These are phyloP conservation scores for Nasonia giraulti DNA, from an alignment of 1,140 invertebrate species.

Conservation along the genomic window DNA sequence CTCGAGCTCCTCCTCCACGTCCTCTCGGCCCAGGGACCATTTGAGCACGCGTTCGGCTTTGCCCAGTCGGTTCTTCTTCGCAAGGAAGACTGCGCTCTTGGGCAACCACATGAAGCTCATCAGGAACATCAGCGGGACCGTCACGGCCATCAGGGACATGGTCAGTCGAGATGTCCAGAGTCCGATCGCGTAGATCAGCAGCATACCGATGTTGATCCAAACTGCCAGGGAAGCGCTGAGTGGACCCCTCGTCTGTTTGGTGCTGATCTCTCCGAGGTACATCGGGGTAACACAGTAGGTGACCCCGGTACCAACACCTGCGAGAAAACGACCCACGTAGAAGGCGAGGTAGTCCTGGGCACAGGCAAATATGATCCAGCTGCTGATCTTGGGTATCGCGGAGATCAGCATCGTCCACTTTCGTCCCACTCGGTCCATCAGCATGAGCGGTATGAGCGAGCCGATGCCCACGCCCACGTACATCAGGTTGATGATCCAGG, in stretches of 20 bases:
- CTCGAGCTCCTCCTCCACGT: constrained; percentile 75
- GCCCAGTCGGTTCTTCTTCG: constrained; percentile 67
- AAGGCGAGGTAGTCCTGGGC: constrained; percentile 60
- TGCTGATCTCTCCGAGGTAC: constrained; percentile 79
- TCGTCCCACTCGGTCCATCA: constrained; percentile 77
- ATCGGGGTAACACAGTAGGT: constrained; percentile 75
- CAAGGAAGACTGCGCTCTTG: constrained; percentile 72
- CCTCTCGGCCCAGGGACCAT: constrained; percentile 79
- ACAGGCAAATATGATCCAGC: constrained; percentile 75
- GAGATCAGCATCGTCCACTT: constrained; percentile 75
- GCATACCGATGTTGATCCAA: constrained; percentile 76
- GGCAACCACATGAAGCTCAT: constrained; percentile 73
- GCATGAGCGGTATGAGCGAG: constrained; percentile 70
- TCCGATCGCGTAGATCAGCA: constrained; percentile 76
- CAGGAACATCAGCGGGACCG: constrained; percentile 73
- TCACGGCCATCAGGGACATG: constrained; percentile 67
- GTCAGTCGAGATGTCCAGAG: constrained; percentile 65
- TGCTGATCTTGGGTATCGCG: constrained; percentile 74
- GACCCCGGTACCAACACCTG: constrained; percentile 69
- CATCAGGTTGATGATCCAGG: constrained; percentile 69
- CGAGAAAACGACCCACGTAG: constrained; percentile 74
- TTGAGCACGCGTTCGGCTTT: constrained; percentile 77
- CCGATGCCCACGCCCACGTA: constrained; percentile 69
- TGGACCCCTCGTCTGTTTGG: constrained; percentile 76
- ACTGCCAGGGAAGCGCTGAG: constrained; percentile 77